These are phyloP conservation scores for Gallinago media DNA, from an alignment of 2,113 vertebrate species.

Conservation along the genomic window DNA sequence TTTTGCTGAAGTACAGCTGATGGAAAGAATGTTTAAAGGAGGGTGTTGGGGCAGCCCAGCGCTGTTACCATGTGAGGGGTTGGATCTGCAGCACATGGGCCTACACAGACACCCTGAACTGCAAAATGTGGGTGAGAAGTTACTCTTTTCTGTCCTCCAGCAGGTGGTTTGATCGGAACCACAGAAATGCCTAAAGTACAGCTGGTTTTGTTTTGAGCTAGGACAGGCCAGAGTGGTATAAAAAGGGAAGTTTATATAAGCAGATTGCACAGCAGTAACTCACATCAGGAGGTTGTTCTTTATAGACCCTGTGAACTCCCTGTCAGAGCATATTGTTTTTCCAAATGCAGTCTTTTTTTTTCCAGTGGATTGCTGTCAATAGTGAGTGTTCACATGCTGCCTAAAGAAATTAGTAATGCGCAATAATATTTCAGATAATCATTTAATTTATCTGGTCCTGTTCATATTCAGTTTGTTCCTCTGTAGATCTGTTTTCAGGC, in stretches of 20 bases:
- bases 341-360: background rate
- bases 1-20: background rate
- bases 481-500: background rate
- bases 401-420: background rate
- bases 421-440: background rate
- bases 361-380: background rate
- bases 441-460: slow-evolving; percentile 7
- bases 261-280: slow-evolving; percentile 9
- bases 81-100: background rate
- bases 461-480: slow-evolving; percentile 31
- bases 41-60: background rate
- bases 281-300: background rate
- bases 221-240: background rate
- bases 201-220: background rate
- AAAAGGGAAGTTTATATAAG: slow-evolving; percentile 40
- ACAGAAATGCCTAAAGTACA: background rate
- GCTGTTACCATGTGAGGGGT: rapidly evolving
- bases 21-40: background rate
- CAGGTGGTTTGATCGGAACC: background rate
- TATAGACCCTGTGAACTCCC: background rate
- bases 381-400: background rate
- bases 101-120: background rate
- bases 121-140: background rate
- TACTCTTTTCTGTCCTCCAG: background rate
- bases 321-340: background rate